Conservation (phyloP, 2,888 invertebrate species). For the Euclidia mi region DNA sequence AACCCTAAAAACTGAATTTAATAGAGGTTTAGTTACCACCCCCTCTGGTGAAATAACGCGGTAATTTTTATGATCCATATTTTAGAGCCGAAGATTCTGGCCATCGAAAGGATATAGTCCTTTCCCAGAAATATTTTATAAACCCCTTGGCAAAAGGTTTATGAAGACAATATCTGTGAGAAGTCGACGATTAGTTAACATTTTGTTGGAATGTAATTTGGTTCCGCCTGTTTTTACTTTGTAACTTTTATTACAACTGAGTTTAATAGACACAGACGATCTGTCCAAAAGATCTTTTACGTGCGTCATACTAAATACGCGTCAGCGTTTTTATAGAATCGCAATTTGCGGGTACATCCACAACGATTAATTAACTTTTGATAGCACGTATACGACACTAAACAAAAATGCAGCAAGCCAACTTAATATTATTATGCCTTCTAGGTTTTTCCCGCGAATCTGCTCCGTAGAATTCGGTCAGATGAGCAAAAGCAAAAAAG, state of each 20-base stretch:
- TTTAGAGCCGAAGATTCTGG: slow-evolving; percentile 29
- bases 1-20: slow-evolving; percentile 56
- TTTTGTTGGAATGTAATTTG: slow-evolving; percentile 25
- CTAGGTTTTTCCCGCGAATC: too few relatives aligned
- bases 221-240: background rate
- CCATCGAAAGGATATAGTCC: slow-evolving; percentile 8
- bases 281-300: too few relatives aligned
- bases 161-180: slow-evolving; percentile 25
- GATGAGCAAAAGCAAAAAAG: too few relatives aligned
- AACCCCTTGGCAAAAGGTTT: slow-evolving; percentile 34
- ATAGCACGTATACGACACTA: too few relatives aligned
- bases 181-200: slow-evolving; percentile 11
- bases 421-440: too few relatives aligned
- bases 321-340: too few relatives aligned
- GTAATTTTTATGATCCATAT: slow-evolving; percentile 54
- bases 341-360: too few relatives aligned
- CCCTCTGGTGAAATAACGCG: slow-evolving; percentile 37
- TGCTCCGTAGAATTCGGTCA: too few relatives aligned
- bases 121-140: slow-evolving; percentile 33
- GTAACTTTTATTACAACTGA: background rate
- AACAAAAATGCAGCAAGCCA: too few relatives aligned
- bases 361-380: too few relatives aligned
- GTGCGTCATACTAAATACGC: too few relatives aligned
- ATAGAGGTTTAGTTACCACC: slow-evolving; percentile 43
- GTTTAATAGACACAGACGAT: background rate